Evolutionary conservation across 30 jellyfish, hydroid and myxozoan species (phyloP), one percentile per base, ranked within the genome.

Genomic region (Morbakka virulenta): DNA sequence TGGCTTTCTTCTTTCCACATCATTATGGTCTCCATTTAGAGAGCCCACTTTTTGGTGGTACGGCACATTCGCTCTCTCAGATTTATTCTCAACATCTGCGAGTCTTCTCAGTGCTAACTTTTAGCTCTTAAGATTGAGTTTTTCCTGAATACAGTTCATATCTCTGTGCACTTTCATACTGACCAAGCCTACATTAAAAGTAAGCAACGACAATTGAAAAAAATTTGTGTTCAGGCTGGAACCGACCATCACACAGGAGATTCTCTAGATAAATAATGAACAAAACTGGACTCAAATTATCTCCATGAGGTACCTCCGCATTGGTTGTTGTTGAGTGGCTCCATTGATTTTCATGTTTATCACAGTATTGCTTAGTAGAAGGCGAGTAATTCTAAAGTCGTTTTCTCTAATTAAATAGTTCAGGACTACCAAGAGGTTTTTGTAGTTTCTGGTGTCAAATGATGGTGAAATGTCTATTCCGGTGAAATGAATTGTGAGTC

Each of bases 401-500:
- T n/a, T n/a, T n/a, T n/a, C n/a, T n/a, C n/a, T n/a, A n/a, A n/a
- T n/a, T n/a, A n/a, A n/a, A n/a, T 49, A 34, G 57, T 53, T 62
- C 76, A 75, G 28, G 32, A 52, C 35, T 47, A 32, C 66, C 78
- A 75, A 35, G 57, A 75, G 76, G 36, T 28, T 28, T 30, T 75
- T 62, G 57, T 77, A 0, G 67, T 75, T 64, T 75, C 57, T 75
- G 32, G 77, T 52, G 36, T 75, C 86, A 75, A 75, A 75, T 35
- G 65, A 76, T 62, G 76, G 31, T 75, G 77, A 75, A 76, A 75
- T 75, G 48, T 75, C 86, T n/a, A 75, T 75, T 51, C 86, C 67
- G 34, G 77, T 75, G 57, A 75, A 53, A 23, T 26, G 76, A n/a
- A n/a, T n/a, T 62, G 62, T 75, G 30, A 53, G 34, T 1, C 52